phyloP scores from a whole-genome alignment of 2,797 vertebrate genomes.

The Carcharodon carcharias region DNA sequence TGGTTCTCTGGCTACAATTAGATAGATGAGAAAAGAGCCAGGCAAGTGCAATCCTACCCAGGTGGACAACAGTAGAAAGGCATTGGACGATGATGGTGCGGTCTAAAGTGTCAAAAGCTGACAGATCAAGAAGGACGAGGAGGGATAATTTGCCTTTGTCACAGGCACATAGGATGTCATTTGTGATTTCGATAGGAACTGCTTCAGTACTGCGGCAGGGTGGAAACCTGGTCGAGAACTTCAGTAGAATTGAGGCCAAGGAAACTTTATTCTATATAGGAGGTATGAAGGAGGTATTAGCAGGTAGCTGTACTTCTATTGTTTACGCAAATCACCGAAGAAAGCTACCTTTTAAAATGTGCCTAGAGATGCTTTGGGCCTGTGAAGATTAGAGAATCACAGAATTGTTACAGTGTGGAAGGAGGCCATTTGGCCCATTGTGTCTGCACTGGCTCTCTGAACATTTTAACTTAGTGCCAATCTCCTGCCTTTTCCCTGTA shows the following conservation, averaged over 20 bases:
- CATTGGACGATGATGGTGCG: neutral
- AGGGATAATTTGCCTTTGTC: neutral
- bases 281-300: neutral
- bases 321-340: neutral
- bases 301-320: neutral
- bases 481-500: no score
- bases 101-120: neutral
- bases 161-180: neutral
- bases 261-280: neutral
- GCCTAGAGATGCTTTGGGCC: neutral
- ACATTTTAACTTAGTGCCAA: no score
- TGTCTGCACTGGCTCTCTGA: no score
- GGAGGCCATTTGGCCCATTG: no score
- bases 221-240: neutral
- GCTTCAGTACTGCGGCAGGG: neutral
- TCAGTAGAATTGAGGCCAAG: neutral
- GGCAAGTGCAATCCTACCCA: neutral
- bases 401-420: no score
- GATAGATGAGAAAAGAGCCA: neutral
- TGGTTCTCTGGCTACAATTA: neutral
- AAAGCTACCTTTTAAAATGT: neutral
- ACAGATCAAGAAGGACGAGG: neutral
- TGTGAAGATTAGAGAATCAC: neutral
- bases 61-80: neutral
- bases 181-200: neutral